A percentile compares a stretch with the other conserved stretches of the same genome.
Conservation (phyloP, 1,140 invertebrate species). For the Antheraea pernyi region DNA sequence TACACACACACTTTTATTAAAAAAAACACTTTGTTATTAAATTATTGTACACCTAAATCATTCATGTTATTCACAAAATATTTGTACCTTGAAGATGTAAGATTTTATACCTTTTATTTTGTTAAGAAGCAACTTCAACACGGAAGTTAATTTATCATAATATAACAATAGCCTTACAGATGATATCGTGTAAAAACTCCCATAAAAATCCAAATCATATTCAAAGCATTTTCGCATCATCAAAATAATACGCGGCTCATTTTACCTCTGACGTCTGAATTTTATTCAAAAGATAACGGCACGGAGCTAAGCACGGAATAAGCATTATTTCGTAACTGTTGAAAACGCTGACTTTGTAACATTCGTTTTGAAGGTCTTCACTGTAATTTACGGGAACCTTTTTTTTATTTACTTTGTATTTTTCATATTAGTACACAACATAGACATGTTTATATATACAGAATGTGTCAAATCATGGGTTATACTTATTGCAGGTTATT, state of each 20-base stretch:
- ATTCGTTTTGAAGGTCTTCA: neutral
- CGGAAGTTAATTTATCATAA: constrained; percentile 15
- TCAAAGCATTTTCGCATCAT: constrained; percentile 53
- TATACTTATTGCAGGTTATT: too few species aligned
- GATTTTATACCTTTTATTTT: neutral
- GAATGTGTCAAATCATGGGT: too few species aligned
- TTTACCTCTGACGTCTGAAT: constrained; percentile 42
- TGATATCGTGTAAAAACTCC: constrained; percentile 24
- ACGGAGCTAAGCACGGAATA: constrained; percentile 23
- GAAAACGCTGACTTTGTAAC: constrained; percentile 28
- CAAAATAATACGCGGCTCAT: constrained; percentile 55
- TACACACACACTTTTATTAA: too few species aligned
- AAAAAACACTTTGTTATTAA: too few species aligned
- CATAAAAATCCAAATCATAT: constrained; percentile 41
- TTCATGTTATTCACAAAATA: neutral
- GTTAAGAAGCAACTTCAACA: constrained; percentile 14
- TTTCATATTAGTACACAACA: neutral
- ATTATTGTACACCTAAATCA: neutral
- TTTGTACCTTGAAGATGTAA: neutral
- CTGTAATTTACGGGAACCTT: neutral
- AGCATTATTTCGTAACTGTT: constrained; percentile 23
- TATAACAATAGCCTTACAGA: constrained; percentile 27
- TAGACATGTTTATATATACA: too few species aligned
- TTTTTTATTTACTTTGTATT: neutral
- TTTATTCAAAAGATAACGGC: constrained; percentile 51